A percentile compares a stretch with the other conserved stretches of the same genome.
phyloP scores from a whole-genome alignment of 1,140 invertebrate genomes.

The Ostrea edulis region DNA sequence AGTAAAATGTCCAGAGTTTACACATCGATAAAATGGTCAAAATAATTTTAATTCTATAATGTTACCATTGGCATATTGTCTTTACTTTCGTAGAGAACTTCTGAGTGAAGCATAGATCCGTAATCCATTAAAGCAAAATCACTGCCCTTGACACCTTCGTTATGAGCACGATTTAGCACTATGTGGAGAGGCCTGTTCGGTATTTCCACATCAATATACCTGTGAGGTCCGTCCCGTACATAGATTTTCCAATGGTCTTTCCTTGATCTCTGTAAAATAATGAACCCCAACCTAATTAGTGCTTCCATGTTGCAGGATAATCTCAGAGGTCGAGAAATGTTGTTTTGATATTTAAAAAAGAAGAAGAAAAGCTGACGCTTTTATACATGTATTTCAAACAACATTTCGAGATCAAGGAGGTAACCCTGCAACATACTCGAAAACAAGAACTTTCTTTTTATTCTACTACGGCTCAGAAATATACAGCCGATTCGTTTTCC shows the following conservation, averaged over 20 bases:
- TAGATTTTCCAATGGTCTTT: background rate
- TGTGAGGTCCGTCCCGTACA: background rate
- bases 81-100: background rate
- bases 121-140: background rate
- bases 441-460: too few relatives aligned
- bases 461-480: too few relatives aligned
- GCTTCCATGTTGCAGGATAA: too few relatives aligned
- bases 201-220: background rate
- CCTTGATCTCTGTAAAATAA: background rate
- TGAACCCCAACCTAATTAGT: background rate
- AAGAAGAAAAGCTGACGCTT: too few relatives aligned
- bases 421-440: too few relatives aligned
- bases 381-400: too few relatives aligned
- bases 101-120: constrained; percentile 20
- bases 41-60: background rate
- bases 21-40: too few relatives aligned
- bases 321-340: too few relatives aligned
- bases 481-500: too few relatives aligned
- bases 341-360: too few relatives aligned
- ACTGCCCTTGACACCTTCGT: background rate
- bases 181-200: background rate
- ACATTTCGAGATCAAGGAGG: too few relatives aligned
- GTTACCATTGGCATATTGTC: background rate
- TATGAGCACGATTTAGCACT: background rate
- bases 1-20: too few relatives aligned